Conservation (phyloP, 2,113 vertebrate genomes). For the Chamaea fasciata region DNA sequence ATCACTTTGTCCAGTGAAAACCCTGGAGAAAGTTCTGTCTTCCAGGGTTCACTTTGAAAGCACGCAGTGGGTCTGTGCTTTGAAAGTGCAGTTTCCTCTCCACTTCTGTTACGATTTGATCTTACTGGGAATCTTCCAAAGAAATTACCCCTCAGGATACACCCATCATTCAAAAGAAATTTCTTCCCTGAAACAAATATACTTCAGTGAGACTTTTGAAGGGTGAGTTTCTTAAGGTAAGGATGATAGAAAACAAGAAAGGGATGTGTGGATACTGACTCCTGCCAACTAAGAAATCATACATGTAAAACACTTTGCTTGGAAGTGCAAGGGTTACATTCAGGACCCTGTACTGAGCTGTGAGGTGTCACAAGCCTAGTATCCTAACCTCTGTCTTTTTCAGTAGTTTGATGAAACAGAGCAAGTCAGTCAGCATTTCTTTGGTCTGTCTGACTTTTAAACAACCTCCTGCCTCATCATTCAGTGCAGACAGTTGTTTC, state of each 20-base stretch:
- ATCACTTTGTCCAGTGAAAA: background rate
- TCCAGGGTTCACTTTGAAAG: background rate
- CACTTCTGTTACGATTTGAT: background rate
- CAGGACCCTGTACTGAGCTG: background rate
- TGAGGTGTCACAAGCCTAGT: background rate
- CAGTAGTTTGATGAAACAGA: background rate
- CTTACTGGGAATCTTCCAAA: background rate
- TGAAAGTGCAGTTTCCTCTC: background rate
- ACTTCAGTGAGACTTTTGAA: background rate
- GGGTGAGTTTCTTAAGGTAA: background rate
- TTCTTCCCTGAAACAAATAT: background rate
- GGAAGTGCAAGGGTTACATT: background rate
- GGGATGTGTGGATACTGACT: background rate
- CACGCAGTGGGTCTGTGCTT: background rate
- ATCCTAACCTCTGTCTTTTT: background rate
- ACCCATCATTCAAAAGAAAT: background rate
- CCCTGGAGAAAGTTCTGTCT: background rate
- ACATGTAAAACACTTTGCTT: background rate
- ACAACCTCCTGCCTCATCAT: background rate
- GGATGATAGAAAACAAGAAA: background rate
- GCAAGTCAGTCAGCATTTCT: conserved; percentile 13
- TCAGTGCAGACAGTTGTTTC: background rate
- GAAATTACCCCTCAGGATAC: background rate
- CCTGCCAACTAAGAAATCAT: background rate
- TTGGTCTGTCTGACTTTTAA: background rate